Evolutionary conservation across 2,888 invertebrate genomes (phyloP), one percentile per base, ranked within the genome.

Genomic region (Trisateles emortualis): DNA sequence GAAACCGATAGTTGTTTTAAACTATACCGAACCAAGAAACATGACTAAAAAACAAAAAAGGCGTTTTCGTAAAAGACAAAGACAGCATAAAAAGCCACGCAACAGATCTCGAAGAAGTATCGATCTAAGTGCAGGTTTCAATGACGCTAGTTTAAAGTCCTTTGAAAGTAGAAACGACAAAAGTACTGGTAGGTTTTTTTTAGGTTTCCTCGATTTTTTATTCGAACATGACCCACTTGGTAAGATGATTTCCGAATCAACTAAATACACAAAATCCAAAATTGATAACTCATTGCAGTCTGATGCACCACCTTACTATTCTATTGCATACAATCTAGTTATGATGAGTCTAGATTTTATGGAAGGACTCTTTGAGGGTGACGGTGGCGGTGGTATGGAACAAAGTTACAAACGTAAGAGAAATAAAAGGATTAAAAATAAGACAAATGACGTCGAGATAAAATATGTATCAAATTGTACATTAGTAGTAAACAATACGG

Each of bases 1-100:
- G 92, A 87, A 79, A 64, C 92, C 92, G 0, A 87, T 92, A 11
- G 59, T 85, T 19, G 57, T 82, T 30, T 58, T 78, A 11, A 85
- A 87, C 60, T 60, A 72, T 13, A 81, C 78, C 14, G 54, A 65
- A 17, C 41, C 64, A 26, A 47, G 67, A 26, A 76, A 74, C 54
- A 42, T 52, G 1, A 76, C 72, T 13, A 72, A 66, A 64, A 63
- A 42, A 42, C 46, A 44, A 13, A 52, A 35, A 24, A 59, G 53
- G 26, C 64, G 70, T 49, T 59, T 69, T 58, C 75, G 65, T 29
- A 81, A 74, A 58, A 82, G 72, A 48, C 66, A 71, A 40, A 57
- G 72, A 49, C 66, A 70, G 39, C 56, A 66, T 17, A 69, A 69
- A 3, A 80, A 79, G 55, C 73, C 70, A 46, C 75, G 68, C n/a